Evolutionary conservation across 1,140 invertebrate species (phyloP), one percentile per base, ranked within the genome.

Genomic region (Meloidogyne exigua): DNA sequence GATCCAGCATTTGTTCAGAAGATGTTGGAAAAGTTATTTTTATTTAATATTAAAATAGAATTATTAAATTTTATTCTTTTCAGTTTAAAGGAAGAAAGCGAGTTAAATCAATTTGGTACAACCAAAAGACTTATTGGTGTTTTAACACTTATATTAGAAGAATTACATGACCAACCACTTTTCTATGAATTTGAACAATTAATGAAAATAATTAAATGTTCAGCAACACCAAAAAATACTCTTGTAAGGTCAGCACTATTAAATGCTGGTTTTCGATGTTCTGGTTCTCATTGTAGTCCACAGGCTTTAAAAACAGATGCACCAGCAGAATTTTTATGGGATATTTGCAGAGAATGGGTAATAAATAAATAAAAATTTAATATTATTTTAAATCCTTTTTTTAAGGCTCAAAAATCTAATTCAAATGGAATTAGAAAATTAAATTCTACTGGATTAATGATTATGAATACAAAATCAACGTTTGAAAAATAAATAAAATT

Each of bases 231-330:
- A 79, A 83, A 82, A 44, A 28, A 68, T n/a, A 44, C 75, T n/a
- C 49, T 42, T 42, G 64, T 83, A 23, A 77, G 95, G 81, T 99
- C 96, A 2, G 96, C 95, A 0, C 88, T 99, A 67, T 85, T 98
- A 25, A 94, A 98, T 90, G 93, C 93, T 13, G 95, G 95, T 0
- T 97, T 94, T 88, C 89, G 91, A 81, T 95, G 98, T 4, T 98
- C 95, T 0, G 91, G 92, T 78, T 96, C 95, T 0, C 97, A 99
- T 89, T 92, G 93, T 69, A 91, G 91, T 68, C 93, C 92, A 83
- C 91, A 92, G 77, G 95, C 94, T 0, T 89, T 98, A 3, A 99
- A 99, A 89, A 98, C 96, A 0, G 90, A 95, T 88, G 96, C 96
- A 0, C 94, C 97, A 0, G 88, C 91, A 49, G 87, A 90, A 5